These are phyloP conservation scores for Misgurnus mizolepis DNA, from an alignment of 2,113 vertebrate genomes.

Conservation along the genomic window DNA sequence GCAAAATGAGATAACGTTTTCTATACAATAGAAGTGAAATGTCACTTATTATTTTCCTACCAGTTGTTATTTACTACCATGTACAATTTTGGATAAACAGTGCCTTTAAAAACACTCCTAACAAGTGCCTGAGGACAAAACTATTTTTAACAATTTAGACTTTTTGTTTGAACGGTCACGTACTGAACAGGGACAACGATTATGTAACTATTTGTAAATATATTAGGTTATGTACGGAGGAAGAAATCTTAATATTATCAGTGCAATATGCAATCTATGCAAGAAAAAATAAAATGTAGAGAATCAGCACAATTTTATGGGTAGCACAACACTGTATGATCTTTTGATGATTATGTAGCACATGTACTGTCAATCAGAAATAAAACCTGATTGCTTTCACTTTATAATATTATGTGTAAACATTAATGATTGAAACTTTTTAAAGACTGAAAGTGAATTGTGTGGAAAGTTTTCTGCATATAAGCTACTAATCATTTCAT, in stretches of 20 bases:
- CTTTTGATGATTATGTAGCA: constrained; percentile 8
- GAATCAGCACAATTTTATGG: constrained; percentile 23
- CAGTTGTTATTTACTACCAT: no score
- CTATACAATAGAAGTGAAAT: neutral
- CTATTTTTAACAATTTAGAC: neutral
- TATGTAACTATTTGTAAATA: constrained; percentile 13
- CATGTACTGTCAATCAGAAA: neutral
- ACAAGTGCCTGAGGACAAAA: constrained; percentile 5
- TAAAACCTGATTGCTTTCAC: constrained; percentile 8
- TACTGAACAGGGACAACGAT: neutral
- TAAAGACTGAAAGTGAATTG: neutral
- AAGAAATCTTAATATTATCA: neutral
- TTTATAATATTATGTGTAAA: constrained; percentile 3
- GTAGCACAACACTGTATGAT: constrained; percentile 47
- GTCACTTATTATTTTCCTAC: neutral
- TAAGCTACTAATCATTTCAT: neutral
- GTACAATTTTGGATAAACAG: neutral
- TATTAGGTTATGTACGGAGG: constrained; percentile 4
- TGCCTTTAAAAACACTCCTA: neutral
- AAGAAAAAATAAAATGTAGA: neutral
- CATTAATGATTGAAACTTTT: neutral
- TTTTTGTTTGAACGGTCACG: neutral
- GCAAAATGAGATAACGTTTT: no score
- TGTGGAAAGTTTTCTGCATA: neutral
- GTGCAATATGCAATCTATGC: constrained; percentile 20